Percentiles rank a stretch among this genome's conserved stretches.
These are phyloP conservation scores for Heliconius hewitsoni DNA, from an alignment of 1,140 invertebrate genomes.

Conservation along the genomic window DNA sequence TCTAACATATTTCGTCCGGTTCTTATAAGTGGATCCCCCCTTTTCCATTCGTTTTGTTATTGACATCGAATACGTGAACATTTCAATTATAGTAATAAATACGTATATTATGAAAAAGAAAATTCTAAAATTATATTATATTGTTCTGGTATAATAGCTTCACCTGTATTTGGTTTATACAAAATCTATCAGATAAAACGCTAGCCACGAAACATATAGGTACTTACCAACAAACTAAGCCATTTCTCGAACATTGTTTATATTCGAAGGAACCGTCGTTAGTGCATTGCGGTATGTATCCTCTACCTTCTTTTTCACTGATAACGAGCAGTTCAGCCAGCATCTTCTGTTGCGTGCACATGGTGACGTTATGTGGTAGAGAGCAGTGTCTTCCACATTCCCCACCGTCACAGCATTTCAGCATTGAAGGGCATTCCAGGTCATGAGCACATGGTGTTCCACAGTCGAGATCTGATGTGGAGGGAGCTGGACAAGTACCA, in stretches of 20 bases:
- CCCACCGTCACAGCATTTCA: constrained; percentile 89
- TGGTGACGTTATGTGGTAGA: constrained; percentile 86
- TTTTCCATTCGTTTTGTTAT: no score
- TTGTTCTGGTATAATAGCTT: no score
- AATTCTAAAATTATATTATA: no score
- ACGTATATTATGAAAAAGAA: no score
- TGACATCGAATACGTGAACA: no score
- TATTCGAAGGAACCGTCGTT: constrained; percentile 86
- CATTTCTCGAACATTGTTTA: constrained; percentile 90
- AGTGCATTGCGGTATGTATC: constrained; percentile 91
- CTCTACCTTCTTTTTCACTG: constrained; percentile 88
- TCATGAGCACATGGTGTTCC: constrained; percentile 87
- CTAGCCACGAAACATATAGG: background rate
- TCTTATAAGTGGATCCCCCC: no score
- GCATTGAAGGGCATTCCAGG: constrained; percentile 88
- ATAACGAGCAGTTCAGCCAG: constrained; percentile 88
- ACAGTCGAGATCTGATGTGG: constrained; percentile 79
- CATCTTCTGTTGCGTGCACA: constrained; percentile 88
- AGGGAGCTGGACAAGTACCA: constrained; percentile 85
- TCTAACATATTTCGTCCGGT: no score
- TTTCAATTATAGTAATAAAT: no score
- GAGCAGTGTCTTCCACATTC: constrained; percentile 86
- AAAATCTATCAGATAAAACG: no score
- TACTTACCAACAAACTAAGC: constrained; percentile 89
- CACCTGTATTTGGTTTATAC: no score